Evolutionary conservation across 2,113 vertebrate species (phyloP).

Genomic region (Semicossyphus pulcher): DNA sequence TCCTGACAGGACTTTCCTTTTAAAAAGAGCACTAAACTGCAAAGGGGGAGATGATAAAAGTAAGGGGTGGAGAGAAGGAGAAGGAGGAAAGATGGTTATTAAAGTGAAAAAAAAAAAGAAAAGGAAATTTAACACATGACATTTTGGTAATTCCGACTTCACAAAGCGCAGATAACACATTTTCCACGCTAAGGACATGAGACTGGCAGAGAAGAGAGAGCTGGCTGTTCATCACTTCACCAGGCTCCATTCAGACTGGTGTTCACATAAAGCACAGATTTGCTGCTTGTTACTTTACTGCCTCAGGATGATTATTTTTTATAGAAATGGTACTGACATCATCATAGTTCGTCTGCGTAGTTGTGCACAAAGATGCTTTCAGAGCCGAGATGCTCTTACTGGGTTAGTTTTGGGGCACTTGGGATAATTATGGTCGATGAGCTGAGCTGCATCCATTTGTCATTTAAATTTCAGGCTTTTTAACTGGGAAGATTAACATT

Average conservation of each 20-base stretch:
- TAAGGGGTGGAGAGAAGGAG: slow-evolving; percentile 2
- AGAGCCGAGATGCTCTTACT: background rate
- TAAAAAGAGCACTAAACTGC: background rate
- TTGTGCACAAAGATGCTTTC: slow-evolving; percentile 18
- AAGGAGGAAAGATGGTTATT: background rate
- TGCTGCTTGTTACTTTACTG: background rate
- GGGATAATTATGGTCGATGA: background rate
- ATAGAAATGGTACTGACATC: slow-evolving; percentile 1
- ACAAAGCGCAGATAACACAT: slow-evolving; percentile 14
- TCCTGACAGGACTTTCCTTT: background rate
- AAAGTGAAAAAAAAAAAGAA: background rate
- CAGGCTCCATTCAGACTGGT: background rate
- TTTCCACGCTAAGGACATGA: slow-evolving; percentile 47
- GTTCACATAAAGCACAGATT: background rate
- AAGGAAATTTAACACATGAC: slow-evolving; percentile 28
- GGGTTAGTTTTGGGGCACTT: no score
- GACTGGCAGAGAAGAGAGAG: slow-evolving; percentile 35
- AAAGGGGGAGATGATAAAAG: background rate
- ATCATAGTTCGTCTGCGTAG: background rate
- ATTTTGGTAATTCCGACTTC: slow-evolving; percentile 4
- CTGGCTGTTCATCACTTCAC: slow-evolving; percentile 21
- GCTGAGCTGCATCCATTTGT: background rate
- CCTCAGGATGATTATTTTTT: background rate
- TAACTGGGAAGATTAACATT: background rate
- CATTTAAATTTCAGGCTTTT: background rate